These are phyloP conservation scores for Notodonta ziczac DNA, from an alignment of 2,888 invertebrate genomes.

Conservation along the genomic window DNA sequence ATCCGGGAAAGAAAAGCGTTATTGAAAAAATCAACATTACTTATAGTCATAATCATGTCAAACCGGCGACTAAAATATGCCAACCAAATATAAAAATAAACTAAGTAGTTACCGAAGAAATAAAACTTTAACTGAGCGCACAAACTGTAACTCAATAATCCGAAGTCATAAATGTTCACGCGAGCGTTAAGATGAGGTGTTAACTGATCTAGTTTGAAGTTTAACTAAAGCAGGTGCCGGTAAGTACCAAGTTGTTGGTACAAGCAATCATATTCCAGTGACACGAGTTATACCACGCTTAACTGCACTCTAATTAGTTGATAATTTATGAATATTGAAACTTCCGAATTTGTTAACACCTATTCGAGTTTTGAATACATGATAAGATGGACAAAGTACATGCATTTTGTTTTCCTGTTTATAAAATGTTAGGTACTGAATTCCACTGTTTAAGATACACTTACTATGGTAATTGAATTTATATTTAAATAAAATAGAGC, in stretches of 20 bases:
- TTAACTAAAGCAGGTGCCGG: constrained; percentile 59
- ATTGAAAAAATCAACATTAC: constrained; percentile 2
- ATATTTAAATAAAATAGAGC: no score
- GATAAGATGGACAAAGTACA: not conserved
- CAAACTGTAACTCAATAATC: constrained; percentile 57
- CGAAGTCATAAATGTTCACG: constrained; percentile 62
- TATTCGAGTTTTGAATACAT: not conserved
- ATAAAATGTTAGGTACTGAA: not conserved
- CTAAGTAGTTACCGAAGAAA: constrained; percentile 23
- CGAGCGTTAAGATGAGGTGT: constrained; percentile 63
- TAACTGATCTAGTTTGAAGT: constrained; percentile 73
- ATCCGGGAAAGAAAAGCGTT: not conserved
- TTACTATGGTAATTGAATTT: not conserved
- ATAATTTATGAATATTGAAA: constrained; percentile 42
- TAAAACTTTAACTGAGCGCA: constrained; percentile 37
- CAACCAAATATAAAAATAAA: constrained; percentile 19
- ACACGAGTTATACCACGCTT: constrained; percentile 39
- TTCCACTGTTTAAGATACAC: not conserved
- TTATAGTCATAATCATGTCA: constrained; percentile 3
- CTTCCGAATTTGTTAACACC: constrained; percentile 27
- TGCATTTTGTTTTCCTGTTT: not conserved
- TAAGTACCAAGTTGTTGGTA: constrained; percentile 57
- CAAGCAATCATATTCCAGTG: constrained; percentile 58
- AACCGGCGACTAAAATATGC: constrained; percentile 3
- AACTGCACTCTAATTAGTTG: constrained; percentile 42